Evolutionary conservation across 2,113 vertebrate genomes (phyloP).

Genomic region (Puffinus mauretanicus): DNA sequence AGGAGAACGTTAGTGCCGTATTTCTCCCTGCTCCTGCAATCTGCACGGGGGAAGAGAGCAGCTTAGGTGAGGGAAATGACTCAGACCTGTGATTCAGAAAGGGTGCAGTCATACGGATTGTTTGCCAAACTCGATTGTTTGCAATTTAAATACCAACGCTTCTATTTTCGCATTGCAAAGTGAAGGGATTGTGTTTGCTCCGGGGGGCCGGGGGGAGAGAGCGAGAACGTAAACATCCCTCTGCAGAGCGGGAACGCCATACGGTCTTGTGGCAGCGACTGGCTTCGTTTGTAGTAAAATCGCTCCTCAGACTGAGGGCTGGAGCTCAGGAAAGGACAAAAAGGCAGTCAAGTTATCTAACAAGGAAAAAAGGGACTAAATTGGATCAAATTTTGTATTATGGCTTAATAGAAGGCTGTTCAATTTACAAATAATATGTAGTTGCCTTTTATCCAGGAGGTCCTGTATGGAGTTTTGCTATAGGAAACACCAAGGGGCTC

Average conservation of each 20-base stretch:
- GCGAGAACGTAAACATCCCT: not conserved
- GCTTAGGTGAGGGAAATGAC: constrained; percentile 37
- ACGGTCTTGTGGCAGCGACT: not conserved
- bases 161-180: not conserved
- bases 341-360: not conserved
- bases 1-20: not conserved
- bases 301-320: not conserved
- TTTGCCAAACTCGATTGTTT: constrained; percentile 4
- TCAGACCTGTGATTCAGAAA: not conserved
- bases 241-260: not conserved
- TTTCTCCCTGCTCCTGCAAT: not conserved
- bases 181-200: not conserved
- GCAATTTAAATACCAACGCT: not conserved
- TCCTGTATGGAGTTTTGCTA: not conserved
- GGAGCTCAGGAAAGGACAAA: not conserved
- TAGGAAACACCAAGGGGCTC: not conserved
- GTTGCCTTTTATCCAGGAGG: not conserved
- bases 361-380: not conserved
- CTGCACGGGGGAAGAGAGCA: not conserved
- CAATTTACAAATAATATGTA: not conserved
- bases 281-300: not conserved
- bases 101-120: not conserved
- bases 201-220: not conserved
- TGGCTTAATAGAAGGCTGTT: not conserved
- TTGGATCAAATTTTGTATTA: not conserved